These are phyloP conservation scores for Pristionchus fissidentatus DNA, from an alignment of 2,888 invertebrate genomes.

Conservation along the genomic window DNA sequence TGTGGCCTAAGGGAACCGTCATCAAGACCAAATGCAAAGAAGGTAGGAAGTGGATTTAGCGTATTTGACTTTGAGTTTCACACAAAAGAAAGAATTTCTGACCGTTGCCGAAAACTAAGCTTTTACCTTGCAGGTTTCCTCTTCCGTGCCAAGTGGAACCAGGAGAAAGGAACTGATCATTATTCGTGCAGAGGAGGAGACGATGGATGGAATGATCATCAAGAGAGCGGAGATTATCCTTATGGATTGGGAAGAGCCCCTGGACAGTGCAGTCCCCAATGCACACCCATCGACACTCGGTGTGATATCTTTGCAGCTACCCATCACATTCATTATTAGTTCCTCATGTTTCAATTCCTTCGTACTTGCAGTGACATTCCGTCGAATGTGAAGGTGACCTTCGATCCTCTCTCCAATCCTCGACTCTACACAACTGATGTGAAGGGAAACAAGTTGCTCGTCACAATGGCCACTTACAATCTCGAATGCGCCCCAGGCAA, in stretches of 20 bases:
- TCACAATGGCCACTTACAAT: background rate
- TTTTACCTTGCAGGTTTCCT: background rate
- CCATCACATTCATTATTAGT: background rate
- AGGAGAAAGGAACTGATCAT: background rate
- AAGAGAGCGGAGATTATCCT: background rate
- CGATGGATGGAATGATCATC: conserved; percentile 28
- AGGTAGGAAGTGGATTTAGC: background rate
- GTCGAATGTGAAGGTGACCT: background rate
- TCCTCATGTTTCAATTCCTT: no score
- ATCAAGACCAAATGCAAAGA: conserved; percentile 42
- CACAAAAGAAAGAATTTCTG: background rate
- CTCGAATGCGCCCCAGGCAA: conserved; percentile 6
- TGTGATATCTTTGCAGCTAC: no score
- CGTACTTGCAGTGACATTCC: conserved; percentile 20
- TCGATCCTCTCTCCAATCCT: background rate
- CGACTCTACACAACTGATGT: background rate
- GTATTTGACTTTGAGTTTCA: no score
- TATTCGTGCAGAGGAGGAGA: background rate
- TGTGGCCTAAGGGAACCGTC: background rate
- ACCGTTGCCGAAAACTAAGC: background rate
- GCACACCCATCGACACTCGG: background rate
- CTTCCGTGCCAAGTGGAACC: conserved; percentile 12
- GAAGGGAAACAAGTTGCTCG: conserved; percentile 27
- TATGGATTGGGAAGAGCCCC: conserved; percentile 25
- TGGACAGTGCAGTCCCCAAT: conserved; percentile 13